Evolutionary conservation across 2,888 invertebrate species (phyloP).

Genomic region (Atethmia centrago): DNA sequence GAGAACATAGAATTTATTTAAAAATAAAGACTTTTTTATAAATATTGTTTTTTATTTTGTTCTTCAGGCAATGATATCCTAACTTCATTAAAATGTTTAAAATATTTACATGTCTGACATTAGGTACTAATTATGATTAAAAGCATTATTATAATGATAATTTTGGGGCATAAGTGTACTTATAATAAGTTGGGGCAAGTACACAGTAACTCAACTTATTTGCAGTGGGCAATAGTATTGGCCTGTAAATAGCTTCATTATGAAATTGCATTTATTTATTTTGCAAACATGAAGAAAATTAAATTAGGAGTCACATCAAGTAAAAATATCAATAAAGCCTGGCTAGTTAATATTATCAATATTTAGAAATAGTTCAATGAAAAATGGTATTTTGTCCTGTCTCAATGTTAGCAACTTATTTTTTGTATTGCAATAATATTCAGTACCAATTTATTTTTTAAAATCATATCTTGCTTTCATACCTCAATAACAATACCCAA

Average conservation of each 20-base stretch:
- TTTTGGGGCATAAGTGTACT: constrained; percentile 43
- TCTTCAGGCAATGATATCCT: constrained; percentile 31
- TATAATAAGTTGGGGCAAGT: constrained; percentile 16
- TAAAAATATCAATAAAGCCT: background rate
- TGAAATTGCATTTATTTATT: background rate
- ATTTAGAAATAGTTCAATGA: background rate
- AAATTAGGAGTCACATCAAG: background rate
- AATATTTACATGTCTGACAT: constrained; percentile 43
- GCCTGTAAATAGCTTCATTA: background rate
- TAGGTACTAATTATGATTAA: constrained; percentile 8
- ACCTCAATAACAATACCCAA: background rate
- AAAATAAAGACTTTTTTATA: constrained; percentile 74
- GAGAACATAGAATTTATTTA: constrained; percentile 63
- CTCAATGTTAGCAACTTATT: background rate
- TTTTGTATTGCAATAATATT: background rate
- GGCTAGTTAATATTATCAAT: background rate
- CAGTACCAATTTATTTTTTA: background rate
- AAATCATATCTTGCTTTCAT: background rate
- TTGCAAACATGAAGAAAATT: background rate
- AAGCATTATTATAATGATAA: constrained; percentile 27
- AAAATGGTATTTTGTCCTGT: background rate
- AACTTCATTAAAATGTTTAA: constrained; percentile 21
- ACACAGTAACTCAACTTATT: background rate
- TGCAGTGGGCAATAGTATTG: background rate
- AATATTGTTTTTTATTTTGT: constrained; percentile 63